phyloP scores from a whole-genome alignment of 2,113 vertebrate species.

The Phoxinus phoxinus region DNA sequence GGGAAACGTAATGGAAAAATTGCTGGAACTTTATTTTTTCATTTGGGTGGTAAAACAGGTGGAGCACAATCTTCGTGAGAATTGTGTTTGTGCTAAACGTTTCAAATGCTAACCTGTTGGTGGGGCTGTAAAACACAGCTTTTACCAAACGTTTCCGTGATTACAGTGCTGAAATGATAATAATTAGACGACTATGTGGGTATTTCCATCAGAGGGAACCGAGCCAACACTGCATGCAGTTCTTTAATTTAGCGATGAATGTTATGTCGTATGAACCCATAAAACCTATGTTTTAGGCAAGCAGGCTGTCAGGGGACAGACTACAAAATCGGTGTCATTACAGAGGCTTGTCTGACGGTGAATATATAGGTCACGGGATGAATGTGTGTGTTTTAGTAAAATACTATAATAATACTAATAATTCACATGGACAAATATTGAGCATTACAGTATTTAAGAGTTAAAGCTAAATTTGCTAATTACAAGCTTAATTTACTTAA shows the following conservation, averaged over 20 bases:
- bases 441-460: background rate
- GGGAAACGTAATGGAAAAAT: background rate
- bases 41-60: slow-evolving; percentile 42
- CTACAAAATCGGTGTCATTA: background rate
- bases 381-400: background rate
- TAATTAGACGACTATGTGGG: slow-evolving; percentile 72
- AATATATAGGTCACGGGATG: background rate
- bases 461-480: background rate
- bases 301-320: background rate
- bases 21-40: background rate
- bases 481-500: background rate
- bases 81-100: slow-evolving; percentile 24
- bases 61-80: slow-evolving; percentile 7
- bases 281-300: slow-evolving; percentile 1
- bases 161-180: slow-evolving; percentile 70
- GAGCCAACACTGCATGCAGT: slow-evolving; percentile 63
- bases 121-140: slow-evolving; percentile 63
- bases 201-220: slow-evolving; percentile 69
- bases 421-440: background rate
- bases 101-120: slow-evolving; percentile 39
- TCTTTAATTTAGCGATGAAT: slow-evolving; percentile 66
- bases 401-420: background rate
- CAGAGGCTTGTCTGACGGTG: background rate
- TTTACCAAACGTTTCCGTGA: slow-evolving; percentile 56
- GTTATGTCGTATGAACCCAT: slow-evolving; percentile 48